Conservation (phyloP, 2,888 invertebrate species). For the Rotaria sp. region DNA sequence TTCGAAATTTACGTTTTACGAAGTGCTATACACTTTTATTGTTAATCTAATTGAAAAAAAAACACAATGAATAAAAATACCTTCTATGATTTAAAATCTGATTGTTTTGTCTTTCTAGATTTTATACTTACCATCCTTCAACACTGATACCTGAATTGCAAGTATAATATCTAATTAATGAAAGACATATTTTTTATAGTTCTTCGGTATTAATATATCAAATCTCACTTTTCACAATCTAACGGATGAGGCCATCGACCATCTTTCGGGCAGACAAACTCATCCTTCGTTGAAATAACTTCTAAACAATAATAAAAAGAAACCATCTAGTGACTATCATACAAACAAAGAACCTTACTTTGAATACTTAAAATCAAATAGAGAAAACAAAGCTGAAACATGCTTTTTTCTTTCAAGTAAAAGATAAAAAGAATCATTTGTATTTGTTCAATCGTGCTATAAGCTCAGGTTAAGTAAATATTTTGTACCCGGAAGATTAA, state of each 20-base stretch:
- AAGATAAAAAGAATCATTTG: not conserved
- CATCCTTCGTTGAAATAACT: not conserved
- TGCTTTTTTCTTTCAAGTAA: not conserved
- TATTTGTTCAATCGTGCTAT: not conserved
- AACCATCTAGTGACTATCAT: not conserved
- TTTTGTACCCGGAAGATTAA: not conserved
- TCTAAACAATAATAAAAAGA: not conserved
- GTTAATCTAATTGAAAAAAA: too few relatives aligned
- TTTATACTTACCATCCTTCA: not conserved
- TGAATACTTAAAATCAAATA: not conserved
- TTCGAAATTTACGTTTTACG: too few relatives aligned
- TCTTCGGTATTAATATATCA: not conserved
- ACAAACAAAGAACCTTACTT: not conserved
- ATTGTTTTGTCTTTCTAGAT: too few relatives aligned
- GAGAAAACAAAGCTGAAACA: not conserved
- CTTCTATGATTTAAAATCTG: too few relatives aligned
- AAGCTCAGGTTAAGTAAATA: not conserved
- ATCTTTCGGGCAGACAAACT: constrained; percentile 13
- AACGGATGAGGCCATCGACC: constrained; percentile 2
- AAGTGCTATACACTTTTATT: too few relatives aligned
- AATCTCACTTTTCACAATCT: constrained; percentile 22
- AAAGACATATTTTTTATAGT: not conserved
- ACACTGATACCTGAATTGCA: constrained; percentile 7
- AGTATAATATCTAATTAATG: not conserved
- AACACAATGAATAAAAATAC: too few relatives aligned